phyloP scores from a whole-genome alignment of 1,140 invertebrate genomes.

The Goniozus legneri region DNA sequence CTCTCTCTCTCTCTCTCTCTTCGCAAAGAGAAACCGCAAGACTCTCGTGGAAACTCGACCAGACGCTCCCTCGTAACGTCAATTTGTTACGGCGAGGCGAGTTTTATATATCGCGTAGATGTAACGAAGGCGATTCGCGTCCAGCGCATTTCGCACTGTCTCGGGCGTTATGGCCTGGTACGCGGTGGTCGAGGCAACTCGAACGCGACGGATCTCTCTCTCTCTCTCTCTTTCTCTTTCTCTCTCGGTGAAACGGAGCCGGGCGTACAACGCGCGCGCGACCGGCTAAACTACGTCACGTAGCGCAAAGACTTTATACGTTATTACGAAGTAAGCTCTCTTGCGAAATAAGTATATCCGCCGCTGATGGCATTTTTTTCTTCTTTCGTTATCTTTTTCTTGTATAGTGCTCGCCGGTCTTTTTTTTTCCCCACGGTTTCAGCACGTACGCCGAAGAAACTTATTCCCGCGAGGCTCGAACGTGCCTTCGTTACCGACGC shows the following conservation, averaged over 20 bases:
- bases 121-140: too few relatives aligned
- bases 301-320: conserved; percentile 10
- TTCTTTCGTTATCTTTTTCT: neutral
- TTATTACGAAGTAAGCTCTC: conserved; percentile 12
- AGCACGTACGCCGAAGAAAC: conserved; percentile 1
- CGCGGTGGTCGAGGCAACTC: neutral
- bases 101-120: too few relatives aligned
- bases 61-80: too few relatives aligned
- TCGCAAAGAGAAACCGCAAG: too few relatives aligned
- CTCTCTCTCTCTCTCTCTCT: too few relatives aligned
- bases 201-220: neutral
- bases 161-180: too few relatives aligned
- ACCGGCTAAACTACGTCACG: conserved; percentile 3
- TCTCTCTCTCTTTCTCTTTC: too few relatives aligned
- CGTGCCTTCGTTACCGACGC: neutral
- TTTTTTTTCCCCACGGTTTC: conserved; percentile 2
- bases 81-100: too few relatives aligned
- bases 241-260: too few relatives aligned
- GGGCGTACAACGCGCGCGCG: neutral
- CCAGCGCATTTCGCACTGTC: too few relatives aligned
- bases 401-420: too few relatives aligned
- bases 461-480: conserved; percentile 3
- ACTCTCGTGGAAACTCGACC: too few relatives aligned
- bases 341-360: conserved; percentile 16
- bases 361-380: conserved; percentile 10